Evolutionary conservation across 2,797 vertebrate species (phyloP).

Genomic region (Bovichtus variegatus): DNA sequence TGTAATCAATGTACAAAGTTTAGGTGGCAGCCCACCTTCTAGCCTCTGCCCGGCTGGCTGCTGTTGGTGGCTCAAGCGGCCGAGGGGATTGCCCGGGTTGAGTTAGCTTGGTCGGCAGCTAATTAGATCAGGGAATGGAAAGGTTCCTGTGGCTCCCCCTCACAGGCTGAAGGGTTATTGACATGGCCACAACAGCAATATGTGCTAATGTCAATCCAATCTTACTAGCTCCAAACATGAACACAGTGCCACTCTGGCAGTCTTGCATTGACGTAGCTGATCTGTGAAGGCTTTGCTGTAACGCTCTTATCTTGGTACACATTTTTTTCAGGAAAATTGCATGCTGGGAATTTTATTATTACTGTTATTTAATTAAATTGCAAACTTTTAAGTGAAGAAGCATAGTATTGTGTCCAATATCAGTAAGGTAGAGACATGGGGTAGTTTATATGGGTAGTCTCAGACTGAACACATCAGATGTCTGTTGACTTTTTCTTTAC

Average conservation of each 20-base stretch:
- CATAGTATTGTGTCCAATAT: background rate
- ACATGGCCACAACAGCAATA: constrained; percentile 70
- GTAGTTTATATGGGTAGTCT: background rate
- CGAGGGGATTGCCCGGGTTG: constrained; percentile 58
- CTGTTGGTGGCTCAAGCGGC: constrained; percentile 49
- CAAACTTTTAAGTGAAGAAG: background rate
- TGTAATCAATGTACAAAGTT: constrained; percentile 83
- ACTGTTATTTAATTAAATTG: background rate
- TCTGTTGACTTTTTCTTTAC: too few species aligned
- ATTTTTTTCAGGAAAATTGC: background rate
- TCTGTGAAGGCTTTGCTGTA: constrained; percentile 27
- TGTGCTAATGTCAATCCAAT: constrained; percentile 70
- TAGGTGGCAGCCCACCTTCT: constrained; percentile 74
- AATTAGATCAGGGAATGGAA: constrained; percentile 80
- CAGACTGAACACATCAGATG: background rate
- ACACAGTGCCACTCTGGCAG: constrained; percentile 20
- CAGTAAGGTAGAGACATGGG: background rate
- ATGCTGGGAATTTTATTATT: background rate
- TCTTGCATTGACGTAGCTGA: constrained; percentile 17
- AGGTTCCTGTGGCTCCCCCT: constrained; percentile 57
- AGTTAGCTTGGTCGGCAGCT: constrained; percentile 71
- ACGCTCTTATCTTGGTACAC: background rate
- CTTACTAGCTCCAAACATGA: constrained; percentile 53
- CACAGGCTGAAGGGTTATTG: constrained; percentile 75
- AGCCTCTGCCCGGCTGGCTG: constrained; percentile 69